These are phyloP conservation scores for Steinernema khuongi DNA, from an alignment of 1,140 invertebrate species.

Conservation along the genomic window DNA sequence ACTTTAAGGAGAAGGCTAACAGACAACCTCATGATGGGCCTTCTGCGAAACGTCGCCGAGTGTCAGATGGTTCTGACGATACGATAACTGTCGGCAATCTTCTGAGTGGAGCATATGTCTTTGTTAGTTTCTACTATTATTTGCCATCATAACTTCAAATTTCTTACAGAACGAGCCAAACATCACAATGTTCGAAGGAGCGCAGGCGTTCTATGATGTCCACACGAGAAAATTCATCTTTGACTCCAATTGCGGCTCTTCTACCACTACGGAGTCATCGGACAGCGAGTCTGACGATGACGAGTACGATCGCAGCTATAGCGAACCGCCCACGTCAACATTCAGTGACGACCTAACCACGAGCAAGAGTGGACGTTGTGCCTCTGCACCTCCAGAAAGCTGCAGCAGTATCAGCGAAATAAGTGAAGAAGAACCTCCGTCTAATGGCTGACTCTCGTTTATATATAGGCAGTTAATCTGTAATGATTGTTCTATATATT, in stretches of 20 bases:
- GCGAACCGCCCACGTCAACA: slow-evolving; percentile 4
- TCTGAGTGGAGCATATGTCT: background rate
- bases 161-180: slow-evolving; percentile 24
- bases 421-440: too few species aligned
- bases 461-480: too few species aligned
- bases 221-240: background rate
- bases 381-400: too few species aligned
- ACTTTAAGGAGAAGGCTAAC: too few species aligned
- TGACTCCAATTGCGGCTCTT: too few species aligned
- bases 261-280: too few species aligned
- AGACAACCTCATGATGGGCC: background rate
- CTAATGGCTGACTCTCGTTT: too few species aligned
- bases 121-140: background rate
- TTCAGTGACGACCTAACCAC: too few species aligned
- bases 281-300: background rate
- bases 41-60: background rate
- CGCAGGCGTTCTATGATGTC: slow-evolving; percentile 28
- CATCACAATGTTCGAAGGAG: slow-evolving; percentile 26
- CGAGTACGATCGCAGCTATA: background rate
- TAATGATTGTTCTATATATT: too few species aligned
- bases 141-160: background rate
- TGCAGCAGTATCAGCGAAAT: too few species aligned
- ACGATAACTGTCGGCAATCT: slow-evolving; percentile 4
- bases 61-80: slow-evolving; percentile 22
- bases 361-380: too few species aligned